Percentiles rank a stretch among this genome's conserved stretches.
These are phyloP conservation scores for Euura lappo DNA, from an alignment of 1,140 invertebrate genomes.

Conservation along the genomic window DNA sequence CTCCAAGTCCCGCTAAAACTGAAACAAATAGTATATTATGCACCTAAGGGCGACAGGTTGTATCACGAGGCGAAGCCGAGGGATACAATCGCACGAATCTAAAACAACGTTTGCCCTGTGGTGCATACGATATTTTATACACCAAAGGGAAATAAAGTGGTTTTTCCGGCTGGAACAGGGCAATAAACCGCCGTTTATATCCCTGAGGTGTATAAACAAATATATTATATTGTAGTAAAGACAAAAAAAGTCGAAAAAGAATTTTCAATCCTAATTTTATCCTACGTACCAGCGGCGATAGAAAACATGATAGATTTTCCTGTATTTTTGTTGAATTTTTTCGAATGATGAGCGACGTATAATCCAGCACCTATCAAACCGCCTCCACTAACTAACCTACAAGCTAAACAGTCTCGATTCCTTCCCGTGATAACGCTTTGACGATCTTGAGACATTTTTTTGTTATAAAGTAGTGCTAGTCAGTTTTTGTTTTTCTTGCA, in stretches of 20 bases:
- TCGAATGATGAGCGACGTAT: conserved; percentile 51
- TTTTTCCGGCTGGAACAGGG: no score
- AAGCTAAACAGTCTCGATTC: conserved; percentile 49
- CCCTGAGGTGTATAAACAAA: no score
- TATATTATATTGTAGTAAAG: no score
- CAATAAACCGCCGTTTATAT: no score
- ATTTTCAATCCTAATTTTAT: neutral
- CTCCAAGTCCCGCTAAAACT: conserved; percentile 42
- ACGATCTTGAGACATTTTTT: neutral
- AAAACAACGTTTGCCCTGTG: no score
- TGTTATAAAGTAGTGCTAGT: neutral
- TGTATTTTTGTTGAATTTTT: conserved; percentile 38
- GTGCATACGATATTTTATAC: no score
- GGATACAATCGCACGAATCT: no score
- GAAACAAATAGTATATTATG: conserved; percentile 25
- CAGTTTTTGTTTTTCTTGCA: no score
- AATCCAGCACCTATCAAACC: conserved; percentile 52
- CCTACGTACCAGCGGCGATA: conserved; percentile 39
- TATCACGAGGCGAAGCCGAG: no score
- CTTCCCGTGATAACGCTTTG: conserved; percentile 18
- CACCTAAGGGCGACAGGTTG: conserved; percentile 12
- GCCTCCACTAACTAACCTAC: conserved; percentile 50
- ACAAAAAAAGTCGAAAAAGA: neutral
- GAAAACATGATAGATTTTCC: conserved; percentile 43
- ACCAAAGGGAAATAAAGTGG: no score